Evolutionary conservation across 2,888 invertebrate genomes (phyloP).

Genomic region (Andrena praecox): DNA sequence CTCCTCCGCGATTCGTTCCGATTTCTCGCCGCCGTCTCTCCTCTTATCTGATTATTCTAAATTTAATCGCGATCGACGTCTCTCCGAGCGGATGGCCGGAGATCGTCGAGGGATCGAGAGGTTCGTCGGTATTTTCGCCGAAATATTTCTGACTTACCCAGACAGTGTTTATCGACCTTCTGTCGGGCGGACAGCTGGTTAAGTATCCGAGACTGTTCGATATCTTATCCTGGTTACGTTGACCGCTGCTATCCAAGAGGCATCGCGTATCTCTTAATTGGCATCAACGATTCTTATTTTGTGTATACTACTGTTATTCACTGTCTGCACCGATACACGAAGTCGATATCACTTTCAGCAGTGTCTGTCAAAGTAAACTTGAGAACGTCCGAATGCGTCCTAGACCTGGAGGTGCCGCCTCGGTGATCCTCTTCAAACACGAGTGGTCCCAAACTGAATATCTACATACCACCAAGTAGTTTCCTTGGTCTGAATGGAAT

Average conservation of each 20-base stretch:
- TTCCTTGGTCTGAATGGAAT: not conserved
- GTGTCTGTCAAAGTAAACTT: too few relatives aligned
- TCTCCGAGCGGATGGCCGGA: not conserved
- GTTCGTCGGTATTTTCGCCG: too few relatives aligned
- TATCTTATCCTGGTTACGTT: constrained; percentile 23
- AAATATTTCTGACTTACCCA: not conserved
- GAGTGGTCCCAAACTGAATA: not conserved
- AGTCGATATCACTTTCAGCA: too few relatives aligned
- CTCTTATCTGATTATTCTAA: constrained; percentile 5
- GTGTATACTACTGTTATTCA: too few relatives aligned
- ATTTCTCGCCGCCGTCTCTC: constrained; percentile 3
- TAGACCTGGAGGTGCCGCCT: too few relatives aligned
- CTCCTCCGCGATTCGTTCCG: not conserved
- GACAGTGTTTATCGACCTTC: constrained; percentile 17
- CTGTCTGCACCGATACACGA: too few relatives aligned
- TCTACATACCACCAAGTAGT: not conserved
- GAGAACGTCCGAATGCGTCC: too few relatives aligned
- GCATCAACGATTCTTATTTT: too few relatives aligned
- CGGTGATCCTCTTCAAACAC: too few relatives aligned
- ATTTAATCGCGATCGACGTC: constrained; percentile 51
- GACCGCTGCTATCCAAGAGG: too few relatives aligned
- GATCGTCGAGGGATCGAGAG: too few relatives aligned
- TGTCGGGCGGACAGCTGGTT: not conserved
- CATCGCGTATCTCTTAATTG: too few relatives aligned
- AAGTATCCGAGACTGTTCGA: not conserved